Base-by-base conservation (phyloP, 2,113 vertebrate species). In the Sardina pilchardus region DNA sequence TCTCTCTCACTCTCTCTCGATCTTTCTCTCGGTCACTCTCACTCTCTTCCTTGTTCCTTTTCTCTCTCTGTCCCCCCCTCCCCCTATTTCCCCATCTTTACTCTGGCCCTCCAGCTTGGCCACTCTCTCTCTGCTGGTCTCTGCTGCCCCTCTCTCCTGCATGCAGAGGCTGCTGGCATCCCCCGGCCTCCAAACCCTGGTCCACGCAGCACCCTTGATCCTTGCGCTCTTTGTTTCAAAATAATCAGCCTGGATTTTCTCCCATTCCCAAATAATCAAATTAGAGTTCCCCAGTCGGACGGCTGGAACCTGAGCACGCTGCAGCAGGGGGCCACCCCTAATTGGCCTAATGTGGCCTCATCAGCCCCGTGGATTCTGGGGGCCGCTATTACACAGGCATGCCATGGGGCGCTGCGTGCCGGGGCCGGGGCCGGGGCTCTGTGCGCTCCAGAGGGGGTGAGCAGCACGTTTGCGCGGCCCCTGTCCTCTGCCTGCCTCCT, bases 341-440 rank as follows among this genome's bases (percentile, higher is more conserved):
- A 94, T 94, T 94, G 89, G 90, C 88, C 90, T 91, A 90, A 94
- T 90, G 88, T 86, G 90, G 89, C 89, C 85, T 89, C 86, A 90
- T 94, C 91, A 85, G 86, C 84, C 93, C 90, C 88, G 89, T 56
- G 85, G 71, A 83, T 86, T 89, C 43, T 84, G 87, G 44, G 82
- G 43, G 30, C 71, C 85, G 81, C 81, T 86, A 84, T 89, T 84
- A 89, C 82, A 34, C 71, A 78, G 83, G 85, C 43, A 82, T 90
- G 86, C 83, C 82, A 85, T 75, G 56, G 78, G 30, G 26, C 34
- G 48, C 21, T 30, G 16, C 39, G 39, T 67, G 63, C 42, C 42
- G n/a, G n/a, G n/a, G n/a, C n/a, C n/a, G n/a, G n/a, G 59, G 26
- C 56, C 19, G 24, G 56, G 2, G 89, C 50, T 89, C 34, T 30